These are phyloP conservation scores for Tetramorium bicarinatum DNA, from an alignment of 2,888 invertebrate species.

Conservation along the genomic window DNA sequence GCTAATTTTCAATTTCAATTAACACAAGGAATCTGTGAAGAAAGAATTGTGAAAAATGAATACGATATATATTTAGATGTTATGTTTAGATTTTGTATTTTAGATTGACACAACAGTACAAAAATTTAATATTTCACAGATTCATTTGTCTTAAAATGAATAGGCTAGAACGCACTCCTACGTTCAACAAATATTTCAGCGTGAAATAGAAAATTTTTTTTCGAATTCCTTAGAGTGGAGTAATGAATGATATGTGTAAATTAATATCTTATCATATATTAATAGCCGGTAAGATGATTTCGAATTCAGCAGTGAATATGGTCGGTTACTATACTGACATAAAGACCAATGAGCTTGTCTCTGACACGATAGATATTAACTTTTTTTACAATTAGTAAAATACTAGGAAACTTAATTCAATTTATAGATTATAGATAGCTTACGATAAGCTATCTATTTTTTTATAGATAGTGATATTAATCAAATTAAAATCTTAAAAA, in stretches of 20 bases:
- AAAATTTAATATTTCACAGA: background rate
- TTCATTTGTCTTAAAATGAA: slow-evolving; percentile 1
- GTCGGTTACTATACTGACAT: background rate
- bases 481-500: background rate
- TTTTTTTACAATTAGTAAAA: background rate
- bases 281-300: background rate
- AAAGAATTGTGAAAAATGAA: background rate
- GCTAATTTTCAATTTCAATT: background rate
- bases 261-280: background rate
- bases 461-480: background rate
- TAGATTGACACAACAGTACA: background rate
- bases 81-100: no score
- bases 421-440: background rate
- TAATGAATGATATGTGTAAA: background rate
- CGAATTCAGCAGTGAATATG: background rate
- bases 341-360: background rate
- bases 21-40: background rate
- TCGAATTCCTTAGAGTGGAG: background rate
- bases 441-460: background rate
- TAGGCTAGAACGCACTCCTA: background rate
- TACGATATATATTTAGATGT: no score
- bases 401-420: background rate
- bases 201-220: background rate
- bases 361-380: background rate
- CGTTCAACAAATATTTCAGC: background rate